Base-by-base conservation (phyloP, 2,113 vertebrate species). In the Thomomys bottae region DNA sequence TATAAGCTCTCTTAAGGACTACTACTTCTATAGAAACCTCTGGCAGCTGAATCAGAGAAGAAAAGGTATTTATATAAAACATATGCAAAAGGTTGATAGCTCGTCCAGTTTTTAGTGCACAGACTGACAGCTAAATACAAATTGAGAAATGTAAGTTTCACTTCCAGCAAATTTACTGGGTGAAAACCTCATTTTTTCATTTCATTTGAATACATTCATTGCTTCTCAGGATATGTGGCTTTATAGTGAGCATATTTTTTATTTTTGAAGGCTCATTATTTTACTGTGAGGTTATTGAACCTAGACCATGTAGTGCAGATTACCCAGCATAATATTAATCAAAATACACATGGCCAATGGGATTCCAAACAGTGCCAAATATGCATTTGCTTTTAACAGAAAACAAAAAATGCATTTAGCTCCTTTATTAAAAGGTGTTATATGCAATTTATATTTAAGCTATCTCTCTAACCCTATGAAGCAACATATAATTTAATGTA, bases 261-360 rank as follows among this genome's bases (percentile, higher is more conserved):
- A 98, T 98, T 98, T 97, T 93, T 98, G 98, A 99, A 98, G 97
- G 98, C 98, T 99, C 98, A 98, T 99, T 99, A 98, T 99, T 99
- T 99, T 99, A 98, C 97, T 97, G 97, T 98, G 97, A 98, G 97
- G 97, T 98, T 98, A 98, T 97, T 98, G 98, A 98, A 98, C 97
- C 97, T 97, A 96, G 88, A 97, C 95, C 95, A 97, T 38, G 18
- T 94, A 97, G 94, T 96, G 79, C 94, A 97, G 96, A 97, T 98
- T 98, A 98, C 66, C 98, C 95, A 96, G 97, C 93, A 96, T 95
- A 97, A 96, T 98, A 99, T 99, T 99, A 98, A 98, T 99, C 98
- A 99, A 99, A 98, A 98, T 98, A 98, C 98, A 98, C 97, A 96
- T 96, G 97, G 98, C 91, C 97, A 98, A 98, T 97, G 94, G 95